Evolutionary conservation across 2,113 vertebrate species (phyloP).

Genomic region (Marmota flaviventris): DNA sequence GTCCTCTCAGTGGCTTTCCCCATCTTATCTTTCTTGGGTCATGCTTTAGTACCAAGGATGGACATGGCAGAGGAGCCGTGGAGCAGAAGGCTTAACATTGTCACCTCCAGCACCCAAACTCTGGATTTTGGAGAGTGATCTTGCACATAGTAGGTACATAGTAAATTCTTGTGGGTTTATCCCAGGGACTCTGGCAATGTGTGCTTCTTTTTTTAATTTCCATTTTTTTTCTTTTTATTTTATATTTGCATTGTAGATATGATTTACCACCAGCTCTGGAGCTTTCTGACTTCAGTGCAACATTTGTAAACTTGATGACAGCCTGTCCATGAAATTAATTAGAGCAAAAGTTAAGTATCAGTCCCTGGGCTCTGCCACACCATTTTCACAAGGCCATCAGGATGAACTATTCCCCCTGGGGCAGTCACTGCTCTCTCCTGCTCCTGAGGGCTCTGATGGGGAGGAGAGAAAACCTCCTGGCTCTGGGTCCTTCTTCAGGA

Average conservation of each 20-base stretch:
- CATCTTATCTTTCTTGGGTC: conserved; percentile 88
- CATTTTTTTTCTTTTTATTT: not conserved
- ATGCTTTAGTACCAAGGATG: conserved; percentile 77
- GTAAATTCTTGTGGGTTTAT: too few relatives aligned
- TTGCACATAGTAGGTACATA: not conserved
- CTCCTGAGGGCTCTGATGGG: not conserved
- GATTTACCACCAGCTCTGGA: not conserved
- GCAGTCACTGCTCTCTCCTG: not conserved
- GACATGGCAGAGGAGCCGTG: rapidly evolving
- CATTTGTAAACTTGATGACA: conserved; percentile 62
- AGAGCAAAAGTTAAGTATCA: conserved; percentile 20
- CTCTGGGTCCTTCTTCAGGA: not conserved
- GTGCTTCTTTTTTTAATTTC: not conserved
- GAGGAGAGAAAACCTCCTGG: not conserved
- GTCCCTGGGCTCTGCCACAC: not conserved
- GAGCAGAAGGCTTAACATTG: rapidly evolving
- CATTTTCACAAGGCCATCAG: conserved; percentile 48
- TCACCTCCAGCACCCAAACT: rapidly evolving
- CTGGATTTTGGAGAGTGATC: not conserved
- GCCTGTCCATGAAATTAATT: conserved; percentile 52
- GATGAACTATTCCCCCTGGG: not conserved
- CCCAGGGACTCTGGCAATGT: not conserved
- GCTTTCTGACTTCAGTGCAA: conserved; percentile 39
- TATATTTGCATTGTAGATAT: not conserved
- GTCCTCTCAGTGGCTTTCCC: conserved; percentile 87